Evolutionary conservation across 1,140 invertebrate species (phyloP).

Genomic region (Drosophila tristis): DNA sequence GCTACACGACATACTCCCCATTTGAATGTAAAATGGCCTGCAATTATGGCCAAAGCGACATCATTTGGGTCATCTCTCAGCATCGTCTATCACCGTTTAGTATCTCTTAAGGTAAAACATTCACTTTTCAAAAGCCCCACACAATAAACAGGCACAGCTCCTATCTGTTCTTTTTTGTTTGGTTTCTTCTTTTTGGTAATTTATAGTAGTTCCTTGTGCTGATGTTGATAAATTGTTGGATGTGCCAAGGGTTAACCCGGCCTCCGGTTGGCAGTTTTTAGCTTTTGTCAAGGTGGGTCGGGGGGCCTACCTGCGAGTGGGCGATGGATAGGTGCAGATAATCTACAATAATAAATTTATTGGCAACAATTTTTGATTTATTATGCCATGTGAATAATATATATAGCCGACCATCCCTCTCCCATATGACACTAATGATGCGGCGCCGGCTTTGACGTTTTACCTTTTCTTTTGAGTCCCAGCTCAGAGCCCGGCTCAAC

Average conservation of each 20-base stretch:
- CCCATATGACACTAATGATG: constrained; percentile 77
- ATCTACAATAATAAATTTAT: constrained; percentile 82
- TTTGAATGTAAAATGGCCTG: background rate
- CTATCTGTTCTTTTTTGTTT: constrained; percentile 29
- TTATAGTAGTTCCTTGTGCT: constrained; percentile 66
- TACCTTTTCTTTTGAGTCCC: constrained; percentile 39
- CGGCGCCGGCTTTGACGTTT: constrained; percentile 58
- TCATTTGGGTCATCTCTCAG: background rate
- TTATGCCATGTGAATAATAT: constrained; percentile 75
- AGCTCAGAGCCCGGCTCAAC: constrained; percentile 23
- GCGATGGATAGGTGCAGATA: constrained; percentile 45
- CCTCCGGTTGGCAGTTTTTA: constrained; percentile 63
- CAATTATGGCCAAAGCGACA: constrained; percentile 23
- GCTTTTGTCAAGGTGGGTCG: constrained; percentile 66
- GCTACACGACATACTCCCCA: background rate
- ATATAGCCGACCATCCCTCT: constrained; percentile 51
- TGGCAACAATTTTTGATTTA: constrained; percentile 80
- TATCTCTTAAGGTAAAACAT: constrained; percentile 11
- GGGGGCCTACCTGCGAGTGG: constrained; percentile 11
- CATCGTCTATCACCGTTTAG: background rate
- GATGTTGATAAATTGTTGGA: constrained; percentile 76
- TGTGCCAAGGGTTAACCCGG: constrained; percentile 55
- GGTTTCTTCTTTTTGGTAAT: constrained; percentile 50
- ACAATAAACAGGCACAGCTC: constrained; percentile 6
- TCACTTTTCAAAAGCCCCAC: constrained; percentile 8